Percentiles rank a stretch among this genome's conserved stretches.
Conservation (phyloP, 2,797 vertebrate genomes). For the Sebastes miniatus region DNA sequence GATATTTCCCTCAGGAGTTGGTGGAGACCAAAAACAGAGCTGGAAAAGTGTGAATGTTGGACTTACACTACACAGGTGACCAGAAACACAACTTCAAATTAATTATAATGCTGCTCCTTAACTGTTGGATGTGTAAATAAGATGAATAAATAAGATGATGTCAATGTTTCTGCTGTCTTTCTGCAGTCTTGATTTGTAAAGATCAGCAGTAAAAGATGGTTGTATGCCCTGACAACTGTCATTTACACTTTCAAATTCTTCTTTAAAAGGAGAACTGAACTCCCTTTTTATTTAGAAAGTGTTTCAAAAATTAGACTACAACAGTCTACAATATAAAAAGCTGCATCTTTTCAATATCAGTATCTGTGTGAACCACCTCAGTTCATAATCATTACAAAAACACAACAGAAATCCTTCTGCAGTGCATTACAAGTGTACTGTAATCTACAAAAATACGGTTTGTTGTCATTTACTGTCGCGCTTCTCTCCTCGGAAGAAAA, state of each 20-base stretch:
- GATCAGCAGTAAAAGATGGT: too few relatives aligned
- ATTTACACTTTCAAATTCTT: too few relatives aligned
- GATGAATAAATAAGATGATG: too few relatives aligned
- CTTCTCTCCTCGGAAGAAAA: too few relatives aligned
- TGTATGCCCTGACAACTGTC: too few relatives aligned
- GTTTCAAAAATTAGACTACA: not conserved
- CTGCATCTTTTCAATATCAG: not conserved
- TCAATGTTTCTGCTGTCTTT: not conserved
- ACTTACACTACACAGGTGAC: not conserved
- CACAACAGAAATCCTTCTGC: not conserved
- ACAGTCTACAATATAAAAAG: not conserved
- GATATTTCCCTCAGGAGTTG: not conserved
- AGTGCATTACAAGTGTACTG: not conserved
- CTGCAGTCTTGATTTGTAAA: too few relatives aligned
- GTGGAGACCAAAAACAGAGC: not conserved
- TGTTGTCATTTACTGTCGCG: too few relatives aligned
- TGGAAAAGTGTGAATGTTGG: not conserved
- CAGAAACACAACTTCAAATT: not conserved
- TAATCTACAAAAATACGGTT: not conserved
- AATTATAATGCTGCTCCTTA: not conserved
- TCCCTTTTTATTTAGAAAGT: not conserved
- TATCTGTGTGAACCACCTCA: not conserved
- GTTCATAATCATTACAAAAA: not conserved
- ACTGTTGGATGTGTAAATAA: not conserved
- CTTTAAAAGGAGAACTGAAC: not conserved